Base-by-base conservation (phyloP, 2,797 vertebrate genomes). In the Sebastes matsubarae region DNA sequence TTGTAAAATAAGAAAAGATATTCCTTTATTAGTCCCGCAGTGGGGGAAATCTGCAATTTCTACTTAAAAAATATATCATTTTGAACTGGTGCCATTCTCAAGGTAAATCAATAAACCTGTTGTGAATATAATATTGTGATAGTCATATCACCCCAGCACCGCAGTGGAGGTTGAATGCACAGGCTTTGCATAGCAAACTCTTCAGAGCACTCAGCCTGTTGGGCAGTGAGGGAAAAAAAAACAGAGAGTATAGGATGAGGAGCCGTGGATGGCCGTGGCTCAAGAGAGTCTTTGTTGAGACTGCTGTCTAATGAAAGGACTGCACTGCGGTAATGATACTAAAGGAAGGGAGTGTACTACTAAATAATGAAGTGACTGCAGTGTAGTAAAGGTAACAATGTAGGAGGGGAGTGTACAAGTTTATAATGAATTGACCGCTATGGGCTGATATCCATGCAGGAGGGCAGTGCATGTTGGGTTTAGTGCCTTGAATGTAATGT, bases 331-430 rank as follows among this genome's bases (percentile, higher is more conserved):
- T 90, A 90, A 92, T 92, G 83, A 92, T 74, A 75, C 60, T 75
- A 82, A 84, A 77, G 82, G 38, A 86, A 78, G 68, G 86, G 54
- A 72, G 70, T 71, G 72, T 71, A 81, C 87, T 75, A 71, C 88
- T 88, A 83, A 92, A 92, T 92, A 91, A 88, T 90, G 73, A 90
- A 83, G 71, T 59, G 61, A 85, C 89, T 89, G 87, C 83, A 81
- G 60, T 67, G 74, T 79, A 82, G 72, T 73, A 79, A 80, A 82
- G 74, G 80, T 82, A 87, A 87, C 77, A 82, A 52, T 72, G 68
- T 65, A 74, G 55, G 68, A 75, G 30, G 59, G 16, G 65, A 58
- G 46, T 38, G 25, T 65, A 42, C 64, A n/a, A 3, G 55, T 38
- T 58, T 72, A 22, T 69, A 81, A 83, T 72, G 22, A 83, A 76